These are phyloP conservation scores for Zoanthus sociatus DNA, from an alignment of 92 coral and sea anemone genomes.

Conservation along the genomic window DNA sequence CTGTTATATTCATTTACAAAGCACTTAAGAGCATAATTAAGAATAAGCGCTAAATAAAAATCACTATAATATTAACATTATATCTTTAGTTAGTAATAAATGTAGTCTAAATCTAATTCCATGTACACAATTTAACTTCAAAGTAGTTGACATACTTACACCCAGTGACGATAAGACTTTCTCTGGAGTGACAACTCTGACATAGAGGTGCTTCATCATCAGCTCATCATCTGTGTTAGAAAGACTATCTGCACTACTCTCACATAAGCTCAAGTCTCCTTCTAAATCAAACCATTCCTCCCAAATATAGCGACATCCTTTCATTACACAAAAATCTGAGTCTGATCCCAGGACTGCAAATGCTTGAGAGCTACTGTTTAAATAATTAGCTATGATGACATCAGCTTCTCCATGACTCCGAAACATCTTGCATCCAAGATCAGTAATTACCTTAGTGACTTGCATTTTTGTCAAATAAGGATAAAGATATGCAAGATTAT, in stretches of 20 bases:
- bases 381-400: constrained; percentile 26
- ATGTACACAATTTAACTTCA: too few species aligned
- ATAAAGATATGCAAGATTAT: not conserved
- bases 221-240: not conserved
- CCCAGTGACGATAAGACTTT: constrained; percentile 24
- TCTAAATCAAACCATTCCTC: constrained; percentile 49
- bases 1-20: too few species aligned
- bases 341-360: constrained; percentile 52
- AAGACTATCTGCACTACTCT: not conserved
- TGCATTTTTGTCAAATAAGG: constrained; percentile 4
- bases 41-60: too few species aligned
- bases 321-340: constrained; percentile 56
- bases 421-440: constrained; percentile 47
- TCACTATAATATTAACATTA: too few species aligned
- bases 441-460: constrained; percentile 2
- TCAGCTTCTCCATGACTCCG: constrained; percentile 53
- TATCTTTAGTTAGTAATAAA: too few species aligned
- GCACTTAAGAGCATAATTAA: too few species aligned
- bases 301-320: constrained; percentile 43
- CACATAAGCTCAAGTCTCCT: not conserved
- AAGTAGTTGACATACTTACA: constrained; percentile 14
- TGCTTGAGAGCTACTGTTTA: constrained; percentile 13
- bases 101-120: too few species aligned
- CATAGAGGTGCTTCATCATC: constrained; percentile 10
- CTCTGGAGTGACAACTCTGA: constrained; percentile 29